Conservation (phyloP, 2,888 invertebrate species). For the Macrosoma leucophasiata region DNA sequence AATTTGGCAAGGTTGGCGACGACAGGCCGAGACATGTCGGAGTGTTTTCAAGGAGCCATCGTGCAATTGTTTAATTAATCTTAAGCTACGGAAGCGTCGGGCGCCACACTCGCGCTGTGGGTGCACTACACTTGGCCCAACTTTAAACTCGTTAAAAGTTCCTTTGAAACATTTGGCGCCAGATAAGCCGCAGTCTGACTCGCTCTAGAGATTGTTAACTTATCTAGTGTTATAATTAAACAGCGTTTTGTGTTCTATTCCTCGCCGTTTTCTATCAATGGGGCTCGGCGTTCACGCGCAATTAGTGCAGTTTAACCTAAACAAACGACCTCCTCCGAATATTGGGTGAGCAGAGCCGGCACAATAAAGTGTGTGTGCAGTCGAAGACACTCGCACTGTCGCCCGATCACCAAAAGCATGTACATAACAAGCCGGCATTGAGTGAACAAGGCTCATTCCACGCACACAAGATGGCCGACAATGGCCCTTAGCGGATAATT, state of each 20-base stretch:
- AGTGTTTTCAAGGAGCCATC: constrained; percentile 74
- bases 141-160: constrained; percentile 76
- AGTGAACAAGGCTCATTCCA: constrained; percentile 69
- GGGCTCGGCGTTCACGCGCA: too few relatives aligned
- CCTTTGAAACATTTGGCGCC: constrained; percentile 73
- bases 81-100: constrained; percentile 62
- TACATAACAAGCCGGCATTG: constrained; percentile 60
- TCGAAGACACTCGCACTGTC: constrained; percentile 53
- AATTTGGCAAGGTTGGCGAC: constrained; percentile 74
- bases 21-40: constrained; percentile 74
- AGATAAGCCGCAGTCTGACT: constrained; percentile 73
- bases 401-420: constrained; percentile 53
- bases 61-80: constrained; percentile 76
- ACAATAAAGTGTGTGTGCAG: constrained; percentile 30
- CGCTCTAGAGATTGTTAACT: constrained; percentile 69
- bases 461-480: constrained; percentile 72
- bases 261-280: constrained; percentile 28
- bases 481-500: constrained; percentile 74
- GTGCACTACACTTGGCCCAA: constrained; percentile 71
- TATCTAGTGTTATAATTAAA: constrained; percentile 71
- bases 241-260: constrained; percentile 48
- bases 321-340: too few relatives aligned
- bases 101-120: constrained; percentile 38
- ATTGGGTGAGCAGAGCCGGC: too few relatives aligned
- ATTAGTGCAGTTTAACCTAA: too few relatives aligned